These are phyloP conservation scores for Molanna angustata DNA, from an alignment of 2,888 invertebrate genomes.

Conservation along the genomic window DNA sequence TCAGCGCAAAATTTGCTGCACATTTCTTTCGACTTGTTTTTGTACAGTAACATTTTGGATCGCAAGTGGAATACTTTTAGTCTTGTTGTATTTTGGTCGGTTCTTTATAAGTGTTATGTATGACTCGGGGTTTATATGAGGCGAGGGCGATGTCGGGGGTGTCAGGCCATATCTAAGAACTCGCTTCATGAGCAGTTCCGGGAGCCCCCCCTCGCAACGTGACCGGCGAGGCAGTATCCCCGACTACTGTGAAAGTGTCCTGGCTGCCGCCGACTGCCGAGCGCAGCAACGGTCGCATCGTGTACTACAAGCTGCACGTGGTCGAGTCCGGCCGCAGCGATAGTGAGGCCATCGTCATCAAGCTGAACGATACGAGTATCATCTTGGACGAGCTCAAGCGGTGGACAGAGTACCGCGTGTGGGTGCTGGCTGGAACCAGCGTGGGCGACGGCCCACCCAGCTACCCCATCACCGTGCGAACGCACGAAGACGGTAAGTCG, in stretches of 20 bases:
- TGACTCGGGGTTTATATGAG: no score
- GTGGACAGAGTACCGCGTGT: constrained; percentile 95
- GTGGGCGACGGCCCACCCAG: constrained; percentile 96
- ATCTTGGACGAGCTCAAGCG: constrained; percentile 86
- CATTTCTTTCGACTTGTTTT: no score
- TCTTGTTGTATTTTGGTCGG: no score
- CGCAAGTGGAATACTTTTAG: no score
- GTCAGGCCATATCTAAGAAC: constrained; percentile 37
- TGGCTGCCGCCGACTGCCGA: constrained; percentile 94
- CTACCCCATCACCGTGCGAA: constrained; percentile 87
- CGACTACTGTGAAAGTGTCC: constrained; percentile 82
- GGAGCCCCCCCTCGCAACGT: constrained; percentile 96
- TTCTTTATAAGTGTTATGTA: no score
- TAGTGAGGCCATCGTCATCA: constrained; percentile 78
- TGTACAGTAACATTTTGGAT: no score
- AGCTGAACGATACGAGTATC: constrained; percentile 75
- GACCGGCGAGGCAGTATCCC: constrained; percentile 81
- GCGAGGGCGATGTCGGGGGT: constrained; percentile 15
- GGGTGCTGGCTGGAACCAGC: constrained; percentile 94
- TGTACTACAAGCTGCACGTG: constrained; percentile 92
- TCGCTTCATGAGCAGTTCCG: constrained; percentile 67
- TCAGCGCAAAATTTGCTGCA: no score
- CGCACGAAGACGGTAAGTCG: constrained; percentile 99
- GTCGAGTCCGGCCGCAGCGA: constrained; percentile 83
- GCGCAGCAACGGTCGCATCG: constrained; percentile 87